Conservation (phyloP, 2,797 vertebrate species). For the Mus caroli region DNA sequence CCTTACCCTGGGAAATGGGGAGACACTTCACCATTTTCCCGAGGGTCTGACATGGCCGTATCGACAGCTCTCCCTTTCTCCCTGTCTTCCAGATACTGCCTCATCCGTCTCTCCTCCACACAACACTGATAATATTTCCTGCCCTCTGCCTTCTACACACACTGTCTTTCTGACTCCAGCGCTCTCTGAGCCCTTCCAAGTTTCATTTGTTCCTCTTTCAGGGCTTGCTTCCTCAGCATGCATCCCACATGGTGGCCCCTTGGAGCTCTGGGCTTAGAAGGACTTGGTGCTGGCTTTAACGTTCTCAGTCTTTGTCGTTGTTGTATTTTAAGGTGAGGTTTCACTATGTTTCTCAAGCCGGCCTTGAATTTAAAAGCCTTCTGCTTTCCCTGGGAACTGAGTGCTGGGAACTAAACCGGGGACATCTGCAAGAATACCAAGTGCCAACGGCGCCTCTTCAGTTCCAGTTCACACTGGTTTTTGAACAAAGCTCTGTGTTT, state of each 20-base stretch:
- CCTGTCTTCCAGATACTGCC: neutral
- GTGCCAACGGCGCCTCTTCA: neutral
- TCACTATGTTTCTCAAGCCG: neutral
- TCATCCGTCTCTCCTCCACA: neutral
- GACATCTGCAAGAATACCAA: neutral
- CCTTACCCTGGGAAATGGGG: neutral
- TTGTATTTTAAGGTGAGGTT: neutral
- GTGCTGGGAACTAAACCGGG: neutral
- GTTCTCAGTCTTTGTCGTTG: neutral
- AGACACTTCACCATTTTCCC: neutral
- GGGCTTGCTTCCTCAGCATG: accelerated
- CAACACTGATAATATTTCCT: neutral
- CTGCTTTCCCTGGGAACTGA: neutral
- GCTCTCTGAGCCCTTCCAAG: neutral
- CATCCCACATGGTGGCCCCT: accelerated
- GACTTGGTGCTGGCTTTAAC: accelerated
- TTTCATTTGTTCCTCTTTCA: neutral
- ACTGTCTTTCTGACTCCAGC: neutral
- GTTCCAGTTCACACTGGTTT: neutral
- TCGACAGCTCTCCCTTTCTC: neutral
- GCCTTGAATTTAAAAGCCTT: neutral
- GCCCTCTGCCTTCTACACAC: neutral
- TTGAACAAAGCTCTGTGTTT: neutral
- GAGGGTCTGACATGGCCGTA: neutral
- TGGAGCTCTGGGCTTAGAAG: neutral